Evolutionary conservation across 2,888 invertebrate genomes (phyloP).

Genomic region (Yponomeuta sedellus): DNA sequence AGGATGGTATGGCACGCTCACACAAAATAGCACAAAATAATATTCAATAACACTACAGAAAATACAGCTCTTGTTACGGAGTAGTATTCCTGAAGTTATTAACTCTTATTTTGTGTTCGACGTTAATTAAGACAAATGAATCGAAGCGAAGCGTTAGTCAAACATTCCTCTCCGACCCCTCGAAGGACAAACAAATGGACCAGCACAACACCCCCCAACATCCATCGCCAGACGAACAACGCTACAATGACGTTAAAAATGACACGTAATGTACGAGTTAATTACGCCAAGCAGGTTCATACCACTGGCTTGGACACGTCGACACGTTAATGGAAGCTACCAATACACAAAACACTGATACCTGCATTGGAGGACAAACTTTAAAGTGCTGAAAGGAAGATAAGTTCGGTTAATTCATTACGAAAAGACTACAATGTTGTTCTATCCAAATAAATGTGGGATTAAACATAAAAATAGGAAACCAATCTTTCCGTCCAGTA

Average conservation of each 20-base stretch:
- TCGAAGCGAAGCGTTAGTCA: constrained; percentile 53
- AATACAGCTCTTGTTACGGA: background rate
- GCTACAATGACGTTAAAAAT: constrained; percentile 27
- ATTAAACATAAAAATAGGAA: no score
- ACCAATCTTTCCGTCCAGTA: no score
- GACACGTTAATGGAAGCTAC: constrained; percentile 12
- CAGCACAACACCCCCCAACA: constrained; percentile 22
- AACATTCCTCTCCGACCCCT: constrained; percentile 36
- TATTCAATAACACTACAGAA: background rate
- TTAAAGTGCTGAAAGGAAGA: background rate
- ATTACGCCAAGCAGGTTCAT: constrained; percentile 18
- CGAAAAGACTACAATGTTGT: background rate
- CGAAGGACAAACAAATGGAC: constrained; percentile 21
- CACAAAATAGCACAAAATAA: constrained; percentile 24
- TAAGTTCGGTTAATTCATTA: background rate
- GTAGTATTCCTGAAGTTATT: background rate
- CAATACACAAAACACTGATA: constrained; percentile 3
- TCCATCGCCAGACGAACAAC: constrained; percentile 21
- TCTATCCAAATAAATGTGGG: background rate
- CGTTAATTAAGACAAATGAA: constrained; percentile 35
- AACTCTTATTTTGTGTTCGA: background rate
- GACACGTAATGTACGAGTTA: constrained; percentile 23
- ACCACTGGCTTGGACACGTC: background rate
- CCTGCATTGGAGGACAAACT: background rate
- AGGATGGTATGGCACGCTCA: constrained; percentile 61